These are phyloP conservation scores for Cydia splendana DNA, from an alignment of 1,140 invertebrate genomes.

Conservation along the genomic window DNA sequence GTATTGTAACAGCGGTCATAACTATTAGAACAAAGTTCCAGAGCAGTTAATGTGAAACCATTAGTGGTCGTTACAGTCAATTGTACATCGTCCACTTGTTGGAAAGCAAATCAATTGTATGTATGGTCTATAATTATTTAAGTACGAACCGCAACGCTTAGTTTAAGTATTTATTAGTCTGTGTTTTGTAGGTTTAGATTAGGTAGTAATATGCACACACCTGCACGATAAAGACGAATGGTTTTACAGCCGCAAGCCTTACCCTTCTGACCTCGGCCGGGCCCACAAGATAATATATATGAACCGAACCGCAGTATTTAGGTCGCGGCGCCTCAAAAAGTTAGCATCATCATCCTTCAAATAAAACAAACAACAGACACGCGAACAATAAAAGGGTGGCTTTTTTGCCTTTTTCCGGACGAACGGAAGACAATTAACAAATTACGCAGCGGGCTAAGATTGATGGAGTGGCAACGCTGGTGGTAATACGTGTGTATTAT, in stretches of 20 bases:
- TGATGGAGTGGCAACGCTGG: neutral
- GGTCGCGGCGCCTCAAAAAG: constrained; percentile 26
- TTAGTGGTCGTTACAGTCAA: neutral
- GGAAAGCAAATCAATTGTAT: constrained; percentile 5
- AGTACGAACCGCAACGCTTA: neutral
- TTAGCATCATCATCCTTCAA: constrained; percentile 31
- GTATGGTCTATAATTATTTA: neutral
- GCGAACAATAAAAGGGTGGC: constrained; percentile 26
- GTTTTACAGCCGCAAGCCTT: constrained; percentile 19
- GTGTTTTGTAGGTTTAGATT: neutral
- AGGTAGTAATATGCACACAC: neutral
- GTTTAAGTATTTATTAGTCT: neutral
- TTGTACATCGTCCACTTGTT: neutral
- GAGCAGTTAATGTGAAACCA: neutral
- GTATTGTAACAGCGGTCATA: neutral
- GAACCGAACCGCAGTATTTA: constrained; percentile 14
- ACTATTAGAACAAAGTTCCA: constrained; percentile 11
- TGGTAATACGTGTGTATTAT: neutral
- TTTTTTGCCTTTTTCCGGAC: constrained; percentile 8
- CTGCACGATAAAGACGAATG: constrained; percentile 4
- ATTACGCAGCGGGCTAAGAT: constrained; percentile 4
- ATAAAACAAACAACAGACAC: constrained; percentile 25
- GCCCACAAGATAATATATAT: constrained; percentile 21
- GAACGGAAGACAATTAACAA: constrained; percentile 16
- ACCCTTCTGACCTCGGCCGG: constrained; percentile 11